Base-by-base conservation (phyloP, 2,888 invertebrate genomes). In the Brenthis hecate region DNA sequence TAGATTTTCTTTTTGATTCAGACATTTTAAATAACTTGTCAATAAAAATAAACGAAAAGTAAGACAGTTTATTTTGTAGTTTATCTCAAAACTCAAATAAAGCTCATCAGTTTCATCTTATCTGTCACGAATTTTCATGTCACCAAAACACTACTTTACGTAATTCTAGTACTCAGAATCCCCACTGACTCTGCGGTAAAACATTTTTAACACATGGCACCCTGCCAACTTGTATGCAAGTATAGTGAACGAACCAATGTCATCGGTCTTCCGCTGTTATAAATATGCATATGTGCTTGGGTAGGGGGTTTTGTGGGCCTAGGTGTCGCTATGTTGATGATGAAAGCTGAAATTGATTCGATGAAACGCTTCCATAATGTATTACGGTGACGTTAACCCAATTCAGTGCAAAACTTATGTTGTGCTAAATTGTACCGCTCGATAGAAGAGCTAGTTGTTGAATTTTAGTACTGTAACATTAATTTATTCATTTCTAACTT, bases 191-290 rank as follows among this genome's bases (percentile, higher is more conserved):
- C 70, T 63, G 55, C 56, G 58, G 62, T 66, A 61, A 69, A 71
- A 69, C 66, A 66, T 67, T 64, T 72, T 71, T 63, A 67, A 61
- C 60, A 67, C 69, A 54, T 77, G 78, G 78, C 78, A 65, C 6
- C n/a, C 19, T 61, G 78, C 77, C 78, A 78, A 73, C 60, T 55
- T 66, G 57, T 58, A 71, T 73, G 73, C 73, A 75, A 68, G 65
- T 68, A 70, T 65, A 60, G 68, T 73, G 60, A 61, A 68, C 72
- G 69, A 57, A 72, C 74, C 74, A 75, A 75, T 75, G 75, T 75
- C 75, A 75, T 72, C 72, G 70, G 72, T 74, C 71, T 72, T 74
- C 75, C 75, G 73, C 66, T 68, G 67, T 67, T 73, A 73, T 70
- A 68, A 70, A 73, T 73, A 72, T 68, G 64, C 69, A 65, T 71